phyloP scores from a whole-genome alignment of 1,140 invertebrate genomes.

The Rhopalosiphum padi region DNA sequence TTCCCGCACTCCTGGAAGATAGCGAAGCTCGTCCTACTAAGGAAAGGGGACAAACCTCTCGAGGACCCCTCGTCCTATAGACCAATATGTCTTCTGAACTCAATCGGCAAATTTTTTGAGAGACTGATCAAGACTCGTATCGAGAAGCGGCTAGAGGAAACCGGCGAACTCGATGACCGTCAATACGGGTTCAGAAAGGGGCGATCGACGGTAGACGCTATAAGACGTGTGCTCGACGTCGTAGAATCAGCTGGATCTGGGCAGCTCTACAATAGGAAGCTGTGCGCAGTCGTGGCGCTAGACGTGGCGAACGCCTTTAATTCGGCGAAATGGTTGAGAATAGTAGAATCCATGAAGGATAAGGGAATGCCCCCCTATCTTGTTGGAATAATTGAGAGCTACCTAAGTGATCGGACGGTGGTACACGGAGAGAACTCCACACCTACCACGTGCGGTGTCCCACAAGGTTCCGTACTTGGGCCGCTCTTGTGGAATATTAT shows the following conservation, averaged over 20 bases:
- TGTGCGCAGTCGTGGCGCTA: background rate
- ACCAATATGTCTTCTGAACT: background rate
- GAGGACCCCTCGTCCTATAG: background rate
- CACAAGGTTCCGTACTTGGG: constrained; percentile 35
- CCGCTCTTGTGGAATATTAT: constrained; percentile 33
- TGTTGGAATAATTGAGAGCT: too few species aligned
- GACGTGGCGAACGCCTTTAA: background rate
- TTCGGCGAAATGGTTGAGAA: background rate
- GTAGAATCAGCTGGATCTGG: background rate
- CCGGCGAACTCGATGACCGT: too few species aligned
- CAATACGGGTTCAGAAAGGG: background rate
- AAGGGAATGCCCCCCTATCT: background rate
- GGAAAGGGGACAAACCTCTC: background rate
- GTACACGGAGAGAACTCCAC: background rate
- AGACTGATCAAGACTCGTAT: background rate
- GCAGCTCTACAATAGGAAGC: background rate
- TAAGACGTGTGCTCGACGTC: background rate
- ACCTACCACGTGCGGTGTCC: background rate
- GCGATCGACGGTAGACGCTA: background rate
- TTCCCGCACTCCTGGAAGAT: background rate
- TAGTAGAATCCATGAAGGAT: background rate
- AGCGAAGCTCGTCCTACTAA: background rate
- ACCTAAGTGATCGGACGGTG: background rate
- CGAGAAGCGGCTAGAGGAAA: background rate
- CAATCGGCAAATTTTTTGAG: background rate